A percentile compares a stretch with the other conserved stretches of the same genome.
Evolutionary conservation across 1,140 invertebrate species (phyloP).

Genomic region (Bombus waltoni): DNA sequence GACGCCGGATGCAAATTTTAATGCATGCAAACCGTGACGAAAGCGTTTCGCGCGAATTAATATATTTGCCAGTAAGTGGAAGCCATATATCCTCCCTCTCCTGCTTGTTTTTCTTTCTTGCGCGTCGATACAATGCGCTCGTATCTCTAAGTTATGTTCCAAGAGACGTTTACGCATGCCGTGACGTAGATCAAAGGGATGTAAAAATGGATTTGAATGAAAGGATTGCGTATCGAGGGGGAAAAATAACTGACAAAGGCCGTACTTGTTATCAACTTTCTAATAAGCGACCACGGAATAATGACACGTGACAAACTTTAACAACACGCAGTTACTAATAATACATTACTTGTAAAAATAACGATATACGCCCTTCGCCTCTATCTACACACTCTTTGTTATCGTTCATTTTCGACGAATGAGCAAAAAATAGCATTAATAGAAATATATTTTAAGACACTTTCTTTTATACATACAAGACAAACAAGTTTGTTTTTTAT

Average conservation of each 20-base stretch:
- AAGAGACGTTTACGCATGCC: constrained; percentile 10
- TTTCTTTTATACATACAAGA: neutral
- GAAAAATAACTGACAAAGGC: constrained; percentile 18
- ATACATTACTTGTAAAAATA: neutral
- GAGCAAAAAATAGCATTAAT: fast-evolving
- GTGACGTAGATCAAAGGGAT: constrained; percentile 30
- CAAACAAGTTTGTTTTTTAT: neutral
- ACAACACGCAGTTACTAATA: neutral
- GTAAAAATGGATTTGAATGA: constrained; percentile 41
- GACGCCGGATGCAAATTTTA: constrained; percentile 46
- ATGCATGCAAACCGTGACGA: constrained; percentile 35
- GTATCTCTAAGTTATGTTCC: neutral
- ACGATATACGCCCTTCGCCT: neutral
- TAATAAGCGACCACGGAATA: constrained; percentile 2
- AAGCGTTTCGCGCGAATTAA: constrained; percentile 48
- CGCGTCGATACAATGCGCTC: too few relatives aligned
- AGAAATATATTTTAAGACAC: neutral
- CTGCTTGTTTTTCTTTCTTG: neutral
- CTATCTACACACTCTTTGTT: neutral
- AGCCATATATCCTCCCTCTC: neutral
- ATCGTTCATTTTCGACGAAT: too few relatives aligned
- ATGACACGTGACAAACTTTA: neutral
- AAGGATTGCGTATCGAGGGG: neutral
- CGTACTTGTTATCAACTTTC: constrained; percentile 26
- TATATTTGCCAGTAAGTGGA: constrained; percentile 13